Conservation (phyloP, 2,797 vertebrate genomes). For the Phoeniculus purpureus region DNA sequence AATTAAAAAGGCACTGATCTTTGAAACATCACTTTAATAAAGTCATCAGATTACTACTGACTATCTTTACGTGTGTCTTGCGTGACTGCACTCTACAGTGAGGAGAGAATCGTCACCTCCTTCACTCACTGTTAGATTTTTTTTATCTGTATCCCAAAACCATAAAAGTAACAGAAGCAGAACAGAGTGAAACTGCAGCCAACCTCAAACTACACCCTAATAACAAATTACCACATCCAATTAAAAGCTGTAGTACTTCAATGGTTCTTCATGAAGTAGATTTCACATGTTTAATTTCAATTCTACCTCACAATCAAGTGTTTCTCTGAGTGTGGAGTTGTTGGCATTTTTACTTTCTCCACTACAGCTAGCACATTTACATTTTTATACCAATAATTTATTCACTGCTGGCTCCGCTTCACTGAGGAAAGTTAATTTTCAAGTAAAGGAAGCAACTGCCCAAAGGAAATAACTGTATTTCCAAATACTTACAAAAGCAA, state of each 20-base stretch:
- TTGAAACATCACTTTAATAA: background rate
- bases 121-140: background rate
- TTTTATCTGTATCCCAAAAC: background rate
- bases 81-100: background rate
- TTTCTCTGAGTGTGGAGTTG: background rate
- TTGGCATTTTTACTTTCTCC: background rate
- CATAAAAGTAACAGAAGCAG: background rate
- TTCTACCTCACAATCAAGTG: too few species aligned
- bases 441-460: background rate
- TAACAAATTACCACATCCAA: background rate
- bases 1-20: background rate
- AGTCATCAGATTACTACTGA: background rate
- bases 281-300: background rate
- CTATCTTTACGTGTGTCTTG: background rate
- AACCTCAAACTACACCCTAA: background rate
- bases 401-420: background rate
- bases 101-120: background rate
- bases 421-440: background rate
- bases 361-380: background rate
- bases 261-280: background rate
- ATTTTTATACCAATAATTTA: background rate
- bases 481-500: background rate
- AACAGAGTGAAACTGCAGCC: background rate
- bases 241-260: background rate
- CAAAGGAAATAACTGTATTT: background rate